phyloP scores from a whole-genome alignment of 2,797 vertebrate genomes.

The Phalanger gymnotis region DNA sequence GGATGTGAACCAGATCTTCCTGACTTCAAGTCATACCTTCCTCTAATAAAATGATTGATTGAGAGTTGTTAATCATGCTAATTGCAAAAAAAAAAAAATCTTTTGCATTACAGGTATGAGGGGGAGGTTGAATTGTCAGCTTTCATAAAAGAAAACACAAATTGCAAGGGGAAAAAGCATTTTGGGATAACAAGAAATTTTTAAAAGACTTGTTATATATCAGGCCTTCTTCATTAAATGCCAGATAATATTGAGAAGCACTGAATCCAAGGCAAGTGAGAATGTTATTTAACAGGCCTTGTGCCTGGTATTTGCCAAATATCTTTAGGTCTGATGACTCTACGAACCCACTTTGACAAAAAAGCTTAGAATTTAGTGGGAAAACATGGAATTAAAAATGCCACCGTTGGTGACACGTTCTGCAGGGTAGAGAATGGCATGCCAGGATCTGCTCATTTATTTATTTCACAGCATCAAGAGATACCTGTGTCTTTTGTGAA shows the following conservation, averaged over 20 bases:
- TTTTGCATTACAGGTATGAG: too few relatives aligned
- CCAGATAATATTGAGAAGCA: neutral
- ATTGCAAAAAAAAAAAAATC: neutral
- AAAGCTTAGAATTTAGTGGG: neutral
- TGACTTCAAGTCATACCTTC: neutral
- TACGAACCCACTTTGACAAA: neutral
- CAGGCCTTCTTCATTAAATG: neutral
- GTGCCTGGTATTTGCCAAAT: neutral
- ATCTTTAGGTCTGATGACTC: neutral
- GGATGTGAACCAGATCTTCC: neutral
- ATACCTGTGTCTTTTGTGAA: neutral
- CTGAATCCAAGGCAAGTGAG: neutral
- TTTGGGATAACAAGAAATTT: neutral
- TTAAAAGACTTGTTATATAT: neutral
- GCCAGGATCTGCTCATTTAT: neutral
- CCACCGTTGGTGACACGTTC: neutral
- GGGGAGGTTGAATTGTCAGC: too few relatives aligned
- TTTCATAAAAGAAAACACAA: neutral
- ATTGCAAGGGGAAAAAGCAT: neutral
- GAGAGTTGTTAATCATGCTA: neutral
- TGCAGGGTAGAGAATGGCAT: neutral
- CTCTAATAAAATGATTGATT: neutral
- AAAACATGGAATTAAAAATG: neutral
- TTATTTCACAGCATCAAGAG: neutral
- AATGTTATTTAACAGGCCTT: neutral